Percentiles rank a stretch among this genome's conserved stretches.
phyloP scores from a whole-genome alignment of 2,797 vertebrate genomes.

The Linurgus olivaceus region DNA sequence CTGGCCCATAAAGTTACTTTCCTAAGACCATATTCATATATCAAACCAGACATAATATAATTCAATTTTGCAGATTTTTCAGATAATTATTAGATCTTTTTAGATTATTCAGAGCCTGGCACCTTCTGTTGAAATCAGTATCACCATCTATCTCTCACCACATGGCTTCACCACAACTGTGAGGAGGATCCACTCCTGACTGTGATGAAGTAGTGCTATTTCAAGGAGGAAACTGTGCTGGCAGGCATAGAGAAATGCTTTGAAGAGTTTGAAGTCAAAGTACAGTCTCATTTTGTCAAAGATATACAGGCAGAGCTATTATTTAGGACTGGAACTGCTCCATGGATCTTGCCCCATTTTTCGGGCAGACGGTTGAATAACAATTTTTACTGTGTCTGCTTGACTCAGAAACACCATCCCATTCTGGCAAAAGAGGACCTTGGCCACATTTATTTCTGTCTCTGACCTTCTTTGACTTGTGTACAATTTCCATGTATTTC shows the following conservation, averaged over 20 bases:
- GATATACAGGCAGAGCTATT: background rate
- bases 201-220: background rate
- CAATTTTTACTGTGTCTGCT: background rate
- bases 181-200: background rate
- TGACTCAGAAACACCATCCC: background rate
- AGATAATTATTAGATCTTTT: background rate
- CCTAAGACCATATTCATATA: background rate
- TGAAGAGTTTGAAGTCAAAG: constrained; percentile 2
- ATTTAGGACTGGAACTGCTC: background rate
- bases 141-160: background rate
- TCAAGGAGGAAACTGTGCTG: background rate
- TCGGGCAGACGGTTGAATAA: background rate
- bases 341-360: background rate
- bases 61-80: background rate
- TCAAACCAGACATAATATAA: background rate
- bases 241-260: background rate
- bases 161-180: background rate
- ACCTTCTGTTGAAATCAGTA: constrained; percentile 23
- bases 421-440: background rate
- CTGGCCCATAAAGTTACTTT: background rate
- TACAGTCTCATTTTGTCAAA: background rate
- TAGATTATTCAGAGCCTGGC: background rate
- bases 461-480: background rate
- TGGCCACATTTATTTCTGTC: background rate
- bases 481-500: background rate